Conservation (phyloP, 2,888 invertebrate genomes). For the Allygus modestus region DNA sequence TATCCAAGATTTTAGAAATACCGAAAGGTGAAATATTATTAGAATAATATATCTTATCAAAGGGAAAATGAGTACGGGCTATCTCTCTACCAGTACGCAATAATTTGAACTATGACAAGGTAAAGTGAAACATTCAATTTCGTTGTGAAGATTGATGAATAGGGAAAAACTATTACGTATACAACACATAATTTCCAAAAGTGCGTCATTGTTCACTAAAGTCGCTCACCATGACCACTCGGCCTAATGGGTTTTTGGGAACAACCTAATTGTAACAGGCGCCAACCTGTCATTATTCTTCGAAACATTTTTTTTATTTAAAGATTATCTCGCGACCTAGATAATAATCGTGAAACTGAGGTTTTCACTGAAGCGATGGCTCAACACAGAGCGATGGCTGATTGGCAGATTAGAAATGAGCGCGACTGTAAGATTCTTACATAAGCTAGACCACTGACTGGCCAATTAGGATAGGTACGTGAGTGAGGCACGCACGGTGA, state of each 20-base stretch:
- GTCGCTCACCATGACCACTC: slow-evolving; percentile 16
- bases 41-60: too few relatives aligned
- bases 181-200: too few relatives aligned
- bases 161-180: too few relatives aligned
- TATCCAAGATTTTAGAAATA: too few relatives aligned
- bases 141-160: too few relatives aligned
- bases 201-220: slow-evolving; percentile 2
- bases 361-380: slow-evolving; percentile 11
- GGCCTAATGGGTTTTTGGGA: neutral
- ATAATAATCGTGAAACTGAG: neutral
- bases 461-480: slow-evolving; percentile 2
- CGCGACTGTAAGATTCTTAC: neutral
- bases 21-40: too few relatives aligned
- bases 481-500: neutral
- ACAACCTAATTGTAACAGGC: neutral
- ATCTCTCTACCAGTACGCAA: too few relatives aligned
- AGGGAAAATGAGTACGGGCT: too few relatives aligned
- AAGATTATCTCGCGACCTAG: slow-evolving; percentile 1
- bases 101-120: too few relatives aligned
- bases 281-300: neutral
- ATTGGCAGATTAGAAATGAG: neutral
- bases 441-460: neutral
- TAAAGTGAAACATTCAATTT: too few relatives aligned
- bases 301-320: neutral
- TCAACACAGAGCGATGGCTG: neutral